Base-by-base conservation (phyloP, 2,888 invertebrate genomes). In the Phaedon cochleariae region DNA sequence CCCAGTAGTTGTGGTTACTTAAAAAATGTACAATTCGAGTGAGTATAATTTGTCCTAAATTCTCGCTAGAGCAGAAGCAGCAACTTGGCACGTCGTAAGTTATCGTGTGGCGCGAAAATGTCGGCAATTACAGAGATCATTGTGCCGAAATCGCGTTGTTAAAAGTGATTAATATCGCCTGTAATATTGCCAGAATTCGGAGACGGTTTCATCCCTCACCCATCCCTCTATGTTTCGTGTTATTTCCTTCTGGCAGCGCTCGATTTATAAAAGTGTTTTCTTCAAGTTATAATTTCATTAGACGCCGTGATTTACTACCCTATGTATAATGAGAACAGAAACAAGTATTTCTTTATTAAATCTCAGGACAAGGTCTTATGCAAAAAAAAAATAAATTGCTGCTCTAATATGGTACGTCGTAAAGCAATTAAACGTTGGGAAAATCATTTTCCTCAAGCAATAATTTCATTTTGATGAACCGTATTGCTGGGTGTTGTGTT, bases 111-210 rank as follows among this genome's bases (percentile, higher is more conserved):
- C 31, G 62, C 59, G 57, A 62, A 59, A 66, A 66, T 53, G 65
- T 52, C 58, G 53, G 65, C 65, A 66, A 66, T 66, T 66, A 66
- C 62, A 66, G 65, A 62, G 58, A 66, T 59, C 65, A 62, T 66
- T 62, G 65, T 66, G 65, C 34, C 60, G 59, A 46, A 53, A 64
- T 53, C 46, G 46, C 64, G 51, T 66, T 61, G 58, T 62, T 59
- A 62, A 48, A 45, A 41, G 65, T 66, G 65, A 66, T 66, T 66
- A 66, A 66, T 66, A 62, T 59, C 65, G 41, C 37, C 34, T 21
- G 58, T 65, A 58, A 62, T 55, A 59, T 55, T 53, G 54, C 59
- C 57, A 17, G 53, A 59, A 34, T 48, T 15, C 34, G 22, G 34
- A 41, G 53, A 59, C 49, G 57, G 49, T 45, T 59, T 55, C 54